Evolutionary conservation across 1,140 invertebrate species (phyloP), one percentile per base, ranked within the genome.

Genomic region (Drosophila bifasciata): DNA sequence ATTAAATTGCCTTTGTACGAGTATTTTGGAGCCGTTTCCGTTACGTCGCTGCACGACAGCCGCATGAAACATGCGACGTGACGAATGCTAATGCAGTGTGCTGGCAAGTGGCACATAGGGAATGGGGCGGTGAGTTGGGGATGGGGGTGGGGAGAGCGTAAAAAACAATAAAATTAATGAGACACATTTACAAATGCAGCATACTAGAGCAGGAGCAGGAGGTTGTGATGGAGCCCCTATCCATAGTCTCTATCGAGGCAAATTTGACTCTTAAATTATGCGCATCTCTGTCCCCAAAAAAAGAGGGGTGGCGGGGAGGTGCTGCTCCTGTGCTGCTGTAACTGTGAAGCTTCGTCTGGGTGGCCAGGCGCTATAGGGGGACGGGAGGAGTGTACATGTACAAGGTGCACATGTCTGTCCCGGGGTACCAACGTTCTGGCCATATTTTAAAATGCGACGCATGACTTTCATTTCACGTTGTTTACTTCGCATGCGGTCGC

Each of bases 1-100:
- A 86, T 86, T 86, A 86, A 86, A 88, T 88, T 81, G 81, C 83
- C 77, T 85, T 78, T n/a, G n/a, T n/a, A n/a, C n/a, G n/a, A n/a
- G 81, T 88, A 81, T 74, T 86, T 86, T 86, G 81, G 86, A 88
- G 77, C 81, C 83, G 80, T 86, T 86, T 86, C 81, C 81, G 78
- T 52, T 73, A n/a, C n/a, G n/a, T 53, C 74, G 73, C 62, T 86
- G 83, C 83, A 88, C 81, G 81, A 88, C 66, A 68, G 56, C 80
- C 53, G 58, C 63, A n/a, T n/a, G 63, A 73, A 76, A 77, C 81
- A 88, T 86, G 81, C 81, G 81, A 85, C 81, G 83, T 86, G 83
- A 86, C 81, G 78, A 85, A 86, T 86, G 80, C 64, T 51, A 56
- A 36, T 32, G 36, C 50, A 70, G 48, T 44, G 40, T 25, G 32